Base-by-base conservation (phyloP, 2,888 invertebrate species). In the Scelioninae gen. 2 region DNA sequence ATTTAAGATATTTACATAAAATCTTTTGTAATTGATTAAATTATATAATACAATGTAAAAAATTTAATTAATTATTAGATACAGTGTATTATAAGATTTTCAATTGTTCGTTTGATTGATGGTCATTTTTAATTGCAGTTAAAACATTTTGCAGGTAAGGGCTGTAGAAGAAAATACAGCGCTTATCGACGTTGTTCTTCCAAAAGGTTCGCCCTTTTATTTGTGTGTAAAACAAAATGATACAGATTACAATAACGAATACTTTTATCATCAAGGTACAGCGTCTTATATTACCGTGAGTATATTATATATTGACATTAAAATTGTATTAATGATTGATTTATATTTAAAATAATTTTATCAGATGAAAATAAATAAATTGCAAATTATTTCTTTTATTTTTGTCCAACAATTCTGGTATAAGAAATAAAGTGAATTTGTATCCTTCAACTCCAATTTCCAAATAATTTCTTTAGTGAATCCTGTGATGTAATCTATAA, bases 231-330 rank as follows among this genome's bases (percentile, higher is more conserved):
- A 88, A 78, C 78, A 74, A 2, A 60, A 78, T 53, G 74, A 63
- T 13, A 72, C 69, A 18, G 55, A 75, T 16, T n/a, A n/a, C n/a
- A 60, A 9, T 16, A 18, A 71, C 6, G 67, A 77, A 2, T 13
- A 9, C 90, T 91, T 73, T 82, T 88, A 46, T 2, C 93, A 93
- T 83, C 93, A 93, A 83, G 94, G 94, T n/a, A 84, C 83, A 0
- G 90, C 90, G 0, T 74, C 83, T 0, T 92, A 90, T 88, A 81
- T 78, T 35, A 79, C 76, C 19, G 81, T 85, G 72, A 80, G 81
- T 79, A 57, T 57, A 18, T 2, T 31, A 9, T 31, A 31, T 31
- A 9, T 31, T 31, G 5, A 22, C 5, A 5, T 4, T 22, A 22
- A 4, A 22, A 5, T 5, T 31, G 9, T 9, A 31, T 9, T 7